Evolutionary conservation across 1,140 invertebrate genomes (phyloP).

Genomic region (Pseudachorutes palmiensis): DNA sequence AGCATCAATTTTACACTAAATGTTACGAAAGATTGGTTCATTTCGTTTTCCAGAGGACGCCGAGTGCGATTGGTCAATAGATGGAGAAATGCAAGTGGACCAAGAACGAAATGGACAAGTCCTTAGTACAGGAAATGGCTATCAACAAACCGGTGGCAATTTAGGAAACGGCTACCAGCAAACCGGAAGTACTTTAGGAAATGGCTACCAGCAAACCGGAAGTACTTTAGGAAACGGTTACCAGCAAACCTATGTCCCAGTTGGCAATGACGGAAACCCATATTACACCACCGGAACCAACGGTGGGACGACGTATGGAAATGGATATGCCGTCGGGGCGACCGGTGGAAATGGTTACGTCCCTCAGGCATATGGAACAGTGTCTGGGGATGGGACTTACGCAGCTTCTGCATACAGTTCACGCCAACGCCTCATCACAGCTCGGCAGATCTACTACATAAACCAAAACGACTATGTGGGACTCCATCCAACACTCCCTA

Average conservation of each 20-base stretch:
- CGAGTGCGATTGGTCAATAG: slow-evolving; percentile 2
- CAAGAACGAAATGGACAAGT: not conserved
- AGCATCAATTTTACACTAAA: no score
- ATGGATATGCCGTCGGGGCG: no score
- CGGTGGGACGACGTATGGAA: no score
- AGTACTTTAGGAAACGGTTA: not conserved
- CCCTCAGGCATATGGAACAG: no score
- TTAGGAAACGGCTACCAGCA: not conserved
- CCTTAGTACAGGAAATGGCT: not conserved
- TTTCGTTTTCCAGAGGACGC: slow-evolving; percentile 1
- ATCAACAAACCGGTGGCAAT: not conserved
- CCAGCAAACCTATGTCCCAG: not conserved
- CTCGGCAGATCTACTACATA: not conserved
- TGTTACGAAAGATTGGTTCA: not conserved
- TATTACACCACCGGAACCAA: not conserved
- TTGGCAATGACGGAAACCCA: not conserved
- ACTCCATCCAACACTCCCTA: not conserved
- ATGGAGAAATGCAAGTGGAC: not conserved
- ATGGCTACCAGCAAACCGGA: not conserved
- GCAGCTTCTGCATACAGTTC: not conserved
- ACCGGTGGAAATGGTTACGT: no score
- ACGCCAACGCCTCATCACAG: not conserved
- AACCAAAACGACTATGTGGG: slow-evolving; percentile 3
- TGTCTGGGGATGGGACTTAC: no score
- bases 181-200: not conserved